These are phyloP conservation scores for Drosophila helvetica DNA, from an alignment of 2,888 invertebrate species.

Conservation along the genomic window DNA sequence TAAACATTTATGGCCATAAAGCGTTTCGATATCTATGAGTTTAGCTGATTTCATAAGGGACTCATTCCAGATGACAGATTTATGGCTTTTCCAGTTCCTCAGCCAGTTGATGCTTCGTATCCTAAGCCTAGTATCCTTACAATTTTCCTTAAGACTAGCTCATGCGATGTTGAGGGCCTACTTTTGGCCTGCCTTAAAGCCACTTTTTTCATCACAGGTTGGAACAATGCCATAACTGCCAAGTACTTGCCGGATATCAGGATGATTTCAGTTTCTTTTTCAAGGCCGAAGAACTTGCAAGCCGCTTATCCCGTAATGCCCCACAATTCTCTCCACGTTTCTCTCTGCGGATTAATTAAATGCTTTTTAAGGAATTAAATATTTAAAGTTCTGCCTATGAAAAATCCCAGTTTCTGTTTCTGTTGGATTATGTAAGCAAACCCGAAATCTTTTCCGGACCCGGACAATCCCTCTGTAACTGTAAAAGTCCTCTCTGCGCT, in stretches of 20 bases:
- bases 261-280: neutral
- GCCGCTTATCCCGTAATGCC: neutral
- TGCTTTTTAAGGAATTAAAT: neutral
- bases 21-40: neutral
- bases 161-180: neutral
- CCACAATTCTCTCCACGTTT: neutral
- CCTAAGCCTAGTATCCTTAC: too few species aligned
- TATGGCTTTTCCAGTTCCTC: neutral
- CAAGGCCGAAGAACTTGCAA: neutral
- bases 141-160: neutral
- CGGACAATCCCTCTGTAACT: neutral
- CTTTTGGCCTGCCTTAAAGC: neutral
- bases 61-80: neutral
- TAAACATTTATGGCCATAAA: neutral
- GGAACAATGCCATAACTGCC: neutral
- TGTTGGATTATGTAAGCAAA: neutral
- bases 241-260: neutral
- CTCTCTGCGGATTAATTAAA: neutral
- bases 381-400: neutral
- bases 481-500: conserved; percentile 2
- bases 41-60: neutral
- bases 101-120: too few species aligned
- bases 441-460: neutral
- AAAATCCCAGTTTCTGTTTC: neutral
- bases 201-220: neutral